phyloP scores from a whole-genome alignment of 2,797 vertebrate species.

The Gila robusta region DNA sequence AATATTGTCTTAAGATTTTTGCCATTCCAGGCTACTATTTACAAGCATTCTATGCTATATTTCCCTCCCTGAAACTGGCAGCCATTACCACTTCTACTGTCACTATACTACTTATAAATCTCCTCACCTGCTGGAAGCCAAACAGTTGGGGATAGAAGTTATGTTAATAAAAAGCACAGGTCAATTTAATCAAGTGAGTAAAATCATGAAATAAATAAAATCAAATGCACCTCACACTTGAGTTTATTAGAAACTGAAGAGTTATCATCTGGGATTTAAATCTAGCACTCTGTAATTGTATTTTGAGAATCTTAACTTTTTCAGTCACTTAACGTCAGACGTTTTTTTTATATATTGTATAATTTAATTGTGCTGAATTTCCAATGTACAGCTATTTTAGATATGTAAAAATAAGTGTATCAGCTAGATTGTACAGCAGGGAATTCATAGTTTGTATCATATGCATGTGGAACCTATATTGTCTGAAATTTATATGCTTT shows the following conservation, averaged over 20 bases:
- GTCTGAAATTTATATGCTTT: background rate
- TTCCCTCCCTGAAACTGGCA: background rate
- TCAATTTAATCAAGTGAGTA: conserved; percentile 5
- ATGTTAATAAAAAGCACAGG: background rate
- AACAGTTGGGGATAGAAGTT: background rate
- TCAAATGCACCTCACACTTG: background rate
- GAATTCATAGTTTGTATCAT: background rate
- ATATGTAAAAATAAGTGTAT: background rate
- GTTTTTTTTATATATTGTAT: background rate
- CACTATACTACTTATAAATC: background rate
- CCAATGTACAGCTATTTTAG: background rate
- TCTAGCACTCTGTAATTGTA: background rate
- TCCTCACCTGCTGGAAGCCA: background rate
- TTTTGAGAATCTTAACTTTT: background rate
- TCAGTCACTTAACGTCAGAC: too few species aligned
- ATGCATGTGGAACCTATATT: too few species aligned
- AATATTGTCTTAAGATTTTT: conserved; percentile 4
- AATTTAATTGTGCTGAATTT: background rate
- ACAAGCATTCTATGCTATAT: background rate
- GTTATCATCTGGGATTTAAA: background rate
- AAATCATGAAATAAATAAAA: background rate
- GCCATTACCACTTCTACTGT: background rate
- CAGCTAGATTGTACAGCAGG: background rate
- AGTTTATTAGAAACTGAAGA: conserved; percentile 11
- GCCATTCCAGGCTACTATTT: background rate